Conservation (phyloP, 2,113 vertebrate species). For the Sinocyclocheilus anshuiensis region DNA sequence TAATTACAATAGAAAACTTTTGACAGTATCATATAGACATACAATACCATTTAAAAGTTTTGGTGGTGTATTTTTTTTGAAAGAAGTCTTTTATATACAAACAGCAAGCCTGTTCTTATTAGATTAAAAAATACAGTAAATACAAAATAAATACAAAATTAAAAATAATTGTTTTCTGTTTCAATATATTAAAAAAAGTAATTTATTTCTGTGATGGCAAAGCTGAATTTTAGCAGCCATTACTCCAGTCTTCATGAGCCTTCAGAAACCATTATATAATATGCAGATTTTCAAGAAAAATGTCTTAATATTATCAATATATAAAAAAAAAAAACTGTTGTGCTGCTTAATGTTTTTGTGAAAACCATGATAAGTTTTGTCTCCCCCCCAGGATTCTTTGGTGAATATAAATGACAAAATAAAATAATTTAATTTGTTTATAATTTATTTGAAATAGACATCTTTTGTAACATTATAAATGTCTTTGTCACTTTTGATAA, state of each 20-base stretch:
- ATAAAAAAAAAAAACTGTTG: background rate
- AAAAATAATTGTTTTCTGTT: background rate
- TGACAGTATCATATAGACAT: background rate
- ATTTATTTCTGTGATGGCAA: background rate
- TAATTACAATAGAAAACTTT: background rate
- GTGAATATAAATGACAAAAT: background rate
- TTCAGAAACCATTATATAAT: background rate
- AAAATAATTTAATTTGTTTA: background rate
- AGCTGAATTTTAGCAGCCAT: too few species aligned
- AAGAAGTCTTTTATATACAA: background rate
- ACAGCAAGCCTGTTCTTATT: background rate
- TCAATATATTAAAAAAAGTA: background rate
- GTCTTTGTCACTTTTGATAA: background rate
- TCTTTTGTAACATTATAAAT: background rate
- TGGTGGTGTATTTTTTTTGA: background rate
- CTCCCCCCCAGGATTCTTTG: background rate
- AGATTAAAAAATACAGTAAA: too few species aligned
- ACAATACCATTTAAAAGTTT: background rate
- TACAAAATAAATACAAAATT: too few species aligned
- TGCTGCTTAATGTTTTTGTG: background rate
- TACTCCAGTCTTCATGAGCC: background rate
- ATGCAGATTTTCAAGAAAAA: background rate
- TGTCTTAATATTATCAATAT: background rate
- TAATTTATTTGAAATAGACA: background rate
- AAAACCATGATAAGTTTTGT: background rate